Conservation (phyloP, 2,113 vertebrate species). For the Coryphaenoides rupestris region DNA sequence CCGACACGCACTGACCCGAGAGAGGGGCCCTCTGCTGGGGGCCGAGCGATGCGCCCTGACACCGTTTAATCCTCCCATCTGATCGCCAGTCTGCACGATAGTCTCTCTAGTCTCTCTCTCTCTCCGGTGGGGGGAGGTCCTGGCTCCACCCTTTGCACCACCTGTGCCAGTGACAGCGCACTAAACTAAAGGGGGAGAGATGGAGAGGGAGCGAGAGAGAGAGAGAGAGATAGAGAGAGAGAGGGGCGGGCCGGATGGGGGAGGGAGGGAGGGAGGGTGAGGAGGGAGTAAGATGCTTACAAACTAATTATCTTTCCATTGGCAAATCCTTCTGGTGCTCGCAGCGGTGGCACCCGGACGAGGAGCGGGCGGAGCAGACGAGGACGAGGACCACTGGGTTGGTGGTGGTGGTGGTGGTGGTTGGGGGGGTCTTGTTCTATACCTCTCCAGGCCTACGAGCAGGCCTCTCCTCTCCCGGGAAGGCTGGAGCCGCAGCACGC, state of each 20-base stretch:
- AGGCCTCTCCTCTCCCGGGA: conserved; percentile 18
- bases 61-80: conserved; percentile 67
- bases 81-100: conserved; percentile 44
- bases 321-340: conserved; percentile 29
- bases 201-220: background rate
- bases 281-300: conserved; percentile 58
- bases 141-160: conserved; percentile 64
- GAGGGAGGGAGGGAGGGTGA: conserved; percentile 21
- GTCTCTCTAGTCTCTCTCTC: background rate
- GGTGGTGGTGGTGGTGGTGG: no score
- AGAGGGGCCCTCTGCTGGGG: conserved; percentile 57
- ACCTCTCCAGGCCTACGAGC: background rate
- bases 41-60: conserved; percentile 52
- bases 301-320: conserved; percentile 57
- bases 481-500: conserved; percentile 37
- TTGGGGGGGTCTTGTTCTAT: background rate
- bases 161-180: conserved; percentile 69
- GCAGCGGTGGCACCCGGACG: conserved; percentile 31
- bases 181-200: conserved; percentile 22
- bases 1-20: conserved; percentile 32
- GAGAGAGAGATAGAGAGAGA: background rate
- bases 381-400: no score
- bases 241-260: conserved; percentile 52
- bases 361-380: conserved; percentile 7
- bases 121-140: conserved; percentile 6